These are phyloP conservation scores for Agapetus fuscipes DNA, from an alignment of 2,888 invertebrate genomes.

Conservation along the genomic window DNA sequence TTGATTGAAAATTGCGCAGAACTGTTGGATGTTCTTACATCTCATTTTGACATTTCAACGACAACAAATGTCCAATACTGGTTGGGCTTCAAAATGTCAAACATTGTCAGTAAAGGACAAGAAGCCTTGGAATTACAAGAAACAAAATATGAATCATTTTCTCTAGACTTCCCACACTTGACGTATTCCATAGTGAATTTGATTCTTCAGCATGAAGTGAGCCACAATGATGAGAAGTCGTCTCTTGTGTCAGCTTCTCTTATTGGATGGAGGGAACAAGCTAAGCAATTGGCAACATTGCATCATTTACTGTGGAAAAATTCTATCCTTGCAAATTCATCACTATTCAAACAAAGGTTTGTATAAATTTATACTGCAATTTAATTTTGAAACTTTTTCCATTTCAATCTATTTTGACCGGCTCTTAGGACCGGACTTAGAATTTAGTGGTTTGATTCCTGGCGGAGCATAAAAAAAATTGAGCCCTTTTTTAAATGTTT, in stretches of 20 bases:
- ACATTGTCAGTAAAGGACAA: background rate
- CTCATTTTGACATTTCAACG: conserved; percentile 13
- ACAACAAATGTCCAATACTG: conserved; percentile 8
- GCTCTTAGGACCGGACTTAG: too few relatives aligned
- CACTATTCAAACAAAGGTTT: conserved; percentile 27
- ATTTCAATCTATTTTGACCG: too few relatives aligned
- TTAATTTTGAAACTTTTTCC: too few relatives aligned
- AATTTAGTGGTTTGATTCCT: too few relatives aligned
- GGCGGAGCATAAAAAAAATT: too few relatives aligned
- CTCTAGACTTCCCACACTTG: conserved; percentile 16
- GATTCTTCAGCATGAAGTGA: conserved; percentile 2
- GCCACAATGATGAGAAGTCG: conserved; percentile 29
- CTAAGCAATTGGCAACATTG: conserved; percentile 39
- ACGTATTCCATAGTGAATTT: conserved; percentile 13
- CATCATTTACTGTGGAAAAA: conserved; percentile 53
- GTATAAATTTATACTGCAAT: background rate
- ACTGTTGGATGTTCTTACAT: conserved; percentile 11
- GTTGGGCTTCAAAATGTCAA: conserved; percentile 4
- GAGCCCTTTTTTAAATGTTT: too few relatives aligned
- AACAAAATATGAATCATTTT: conserved; percentile 7
- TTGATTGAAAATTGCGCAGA: conserved; percentile 14
- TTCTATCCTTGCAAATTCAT: conserved; percentile 30
- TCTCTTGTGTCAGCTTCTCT: conserved; percentile 34
- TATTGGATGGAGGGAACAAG: conserved; percentile 40
- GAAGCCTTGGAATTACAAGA: conserved; percentile 3